Percentiles rank a stretch among this genome's conserved stretches.
Conservation (phyloP, 1,140 invertebrate species). For the Musca domestica region DNA sequence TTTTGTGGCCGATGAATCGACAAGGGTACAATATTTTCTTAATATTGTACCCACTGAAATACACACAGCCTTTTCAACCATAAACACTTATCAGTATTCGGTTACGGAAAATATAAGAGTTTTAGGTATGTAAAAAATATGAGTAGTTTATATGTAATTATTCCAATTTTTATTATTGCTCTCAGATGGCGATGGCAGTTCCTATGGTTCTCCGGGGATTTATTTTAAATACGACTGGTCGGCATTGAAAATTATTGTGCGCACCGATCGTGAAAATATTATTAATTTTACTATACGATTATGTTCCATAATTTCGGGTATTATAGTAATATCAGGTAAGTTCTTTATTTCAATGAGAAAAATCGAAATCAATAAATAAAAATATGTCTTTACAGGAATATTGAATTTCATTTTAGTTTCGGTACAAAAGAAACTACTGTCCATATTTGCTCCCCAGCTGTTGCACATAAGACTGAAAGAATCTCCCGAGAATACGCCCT, state of each 20-base stretch:
- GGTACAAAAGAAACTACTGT: constrained; percentile 3
- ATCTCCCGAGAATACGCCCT: neutral
- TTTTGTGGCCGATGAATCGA: constrained; percentile 65
- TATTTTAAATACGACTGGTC: constrained; percentile 95
- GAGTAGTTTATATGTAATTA: neutral
- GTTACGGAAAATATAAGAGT: constrained; percentile 83
- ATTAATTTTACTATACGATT: constrained; percentile 80
- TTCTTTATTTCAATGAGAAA: neutral
- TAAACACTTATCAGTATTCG: constrained; percentile 89
- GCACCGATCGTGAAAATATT: constrained; percentile 75
- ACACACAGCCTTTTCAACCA: constrained; percentile 66
- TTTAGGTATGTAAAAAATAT: constrained; percentile 58
- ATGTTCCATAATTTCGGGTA: constrained; percentile 86
- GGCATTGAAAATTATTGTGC: constrained; percentile 81
- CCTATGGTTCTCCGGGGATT: constrained; percentile 89
- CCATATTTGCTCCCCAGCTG: constrained; percentile 15
- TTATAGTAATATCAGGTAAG: constrained; percentile 79
- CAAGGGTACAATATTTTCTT: constrained; percentile 86
- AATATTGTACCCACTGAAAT: constrained; percentile 94
- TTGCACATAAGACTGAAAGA: constrained; percentile 12
- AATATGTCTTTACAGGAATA: constrained; percentile 21
- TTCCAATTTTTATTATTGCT: neutral
- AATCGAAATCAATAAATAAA: too few relatives aligned
- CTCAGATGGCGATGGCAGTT: constrained; percentile 67
- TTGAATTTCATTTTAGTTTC: constrained; percentile 17